phyloP scores from a whole-genome alignment of 2,113 vertebrate species.

The Steatornis caripensis region DNA sequence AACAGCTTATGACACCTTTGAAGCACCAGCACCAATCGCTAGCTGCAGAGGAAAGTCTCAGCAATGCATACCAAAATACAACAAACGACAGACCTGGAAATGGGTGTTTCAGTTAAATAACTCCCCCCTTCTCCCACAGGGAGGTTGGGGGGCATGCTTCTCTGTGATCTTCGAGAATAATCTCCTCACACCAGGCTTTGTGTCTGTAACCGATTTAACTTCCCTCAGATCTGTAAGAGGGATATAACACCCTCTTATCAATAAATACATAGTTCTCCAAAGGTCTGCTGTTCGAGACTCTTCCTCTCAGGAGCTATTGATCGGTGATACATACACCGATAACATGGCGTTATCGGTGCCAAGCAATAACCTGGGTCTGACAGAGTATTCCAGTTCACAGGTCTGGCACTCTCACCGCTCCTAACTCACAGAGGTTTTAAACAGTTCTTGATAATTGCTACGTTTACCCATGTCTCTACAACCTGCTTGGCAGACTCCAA shows the following conservation, averaged over 20 bases:
- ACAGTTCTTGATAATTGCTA: not conserved
- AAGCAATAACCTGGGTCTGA: not conserved
- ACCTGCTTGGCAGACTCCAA: not conserved
- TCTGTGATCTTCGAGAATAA: not conserved
- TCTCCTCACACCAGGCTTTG: not conserved
- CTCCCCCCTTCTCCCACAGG: fast-evolving
- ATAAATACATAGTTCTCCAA: not conserved
- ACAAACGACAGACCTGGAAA: not conserved
- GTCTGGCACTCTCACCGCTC: not conserved
- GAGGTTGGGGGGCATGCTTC: not conserved
- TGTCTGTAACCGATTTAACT: not conserved
- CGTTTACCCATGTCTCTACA: not conserved
- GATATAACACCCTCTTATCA: not conserved
- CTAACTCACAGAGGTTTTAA: not conserved
- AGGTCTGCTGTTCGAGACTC: not conserved
- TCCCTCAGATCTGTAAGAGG: not conserved
- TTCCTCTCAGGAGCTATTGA: not conserved
- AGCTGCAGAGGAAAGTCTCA: not conserved
- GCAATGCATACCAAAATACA: not conserved
- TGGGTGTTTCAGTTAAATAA: not conserved
- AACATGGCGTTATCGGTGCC: too few relatives aligned
- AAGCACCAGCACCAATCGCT: fast-evolving
- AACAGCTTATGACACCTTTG: not conserved
- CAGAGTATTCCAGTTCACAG: not conserved
- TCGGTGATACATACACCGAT: fast-evolving